Conservation (phyloP, 2,888 invertebrate genomes). For the Anticlea derivata region DNA sequence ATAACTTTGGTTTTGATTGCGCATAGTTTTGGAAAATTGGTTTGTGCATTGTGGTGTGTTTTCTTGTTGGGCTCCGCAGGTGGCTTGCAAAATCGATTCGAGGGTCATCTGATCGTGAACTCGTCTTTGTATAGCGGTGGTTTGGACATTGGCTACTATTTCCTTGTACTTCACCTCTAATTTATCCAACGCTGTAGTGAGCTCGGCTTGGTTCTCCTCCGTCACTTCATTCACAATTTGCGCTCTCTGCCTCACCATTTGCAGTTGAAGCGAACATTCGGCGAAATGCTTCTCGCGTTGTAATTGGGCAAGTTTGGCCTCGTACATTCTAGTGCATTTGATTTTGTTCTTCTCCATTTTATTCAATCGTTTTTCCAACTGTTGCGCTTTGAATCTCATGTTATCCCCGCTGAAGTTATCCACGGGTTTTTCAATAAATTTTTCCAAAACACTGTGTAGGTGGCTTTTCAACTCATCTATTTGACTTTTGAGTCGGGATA, state of each 20-base stretch:
- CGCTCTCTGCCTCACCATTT: conserved; percentile 65
- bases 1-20: conserved; percentile 51
- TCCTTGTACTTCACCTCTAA: conserved; percentile 73
- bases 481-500: conserved; percentile 48
- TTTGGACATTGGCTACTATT: conserved; percentile 71
- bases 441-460: conserved; percentile 51
- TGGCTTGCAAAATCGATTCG: conserved; percentile 65
- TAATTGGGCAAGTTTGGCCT: conserved; percentile 60
- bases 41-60: conserved; percentile 36
- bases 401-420: conserved; percentile 44
- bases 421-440: conserved; percentile 50
- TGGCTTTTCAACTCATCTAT: conserved; percentile 59
- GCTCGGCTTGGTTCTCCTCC: conserved; percentile 63
- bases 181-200: conserved; percentile 61
- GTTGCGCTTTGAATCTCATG: conserved; percentile 47
- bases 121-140: conserved; percentile 70
- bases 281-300: conserved; percentile 68
- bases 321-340: conserved; percentile 57
- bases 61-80: conserved; percentile 53
- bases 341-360: conserved; percentile 65
- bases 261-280: conserved; percentile 68
- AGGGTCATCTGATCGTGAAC: conserved; percentile 70
- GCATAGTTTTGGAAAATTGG: conserved; percentile 48
- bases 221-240: conserved; percentile 63
- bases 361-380: conserved; percentile 64